Base-by-base conservation (phyloP, 2,888 invertebrate genomes). In the Cheilosia vulpina region DNA sequence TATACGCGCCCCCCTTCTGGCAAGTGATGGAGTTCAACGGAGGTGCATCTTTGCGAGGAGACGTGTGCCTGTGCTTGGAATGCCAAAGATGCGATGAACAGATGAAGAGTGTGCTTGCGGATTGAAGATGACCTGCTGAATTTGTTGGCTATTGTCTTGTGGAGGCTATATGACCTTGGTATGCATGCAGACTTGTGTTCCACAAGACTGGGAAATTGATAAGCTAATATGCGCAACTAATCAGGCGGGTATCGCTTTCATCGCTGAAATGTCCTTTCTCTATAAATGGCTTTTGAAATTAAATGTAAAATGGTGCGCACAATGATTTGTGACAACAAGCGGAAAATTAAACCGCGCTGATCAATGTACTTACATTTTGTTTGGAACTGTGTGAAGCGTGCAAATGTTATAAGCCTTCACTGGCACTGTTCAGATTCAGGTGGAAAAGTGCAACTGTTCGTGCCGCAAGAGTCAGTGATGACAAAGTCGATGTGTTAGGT, bases 141-240 rank as follows among this genome's bases (percentile, higher is more conserved):
- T 68, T 5, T 19, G 15, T 38, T 57, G 68, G 11, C 57, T 50
- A 81, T 81, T 69, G 65, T 63, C 31, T 78, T 43, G 13, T 13
- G 24, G 7, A 19, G 17, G 2, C 13, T 50, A 24, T 1, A 7
- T 17, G 65, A 47, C 66, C 62, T 62, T 73, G 73, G 47, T 41
- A 43, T 66, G 21, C 43, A 19, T 66, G 21, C 34, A 19, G 52
- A 21, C 38, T 47, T 47, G 24, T n/a, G n/a, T 34, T 63, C 9
- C 53, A n/a, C 50, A 38, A 38, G 50, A 38, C 4, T 58, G 19
- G 31, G 17, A 27, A 57, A 57, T 69, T 69, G 47, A 27, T 55
- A 9, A 24, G 34, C 43, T 43, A 50, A 47, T 21, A 21, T 57
- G 38, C 21, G 6, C 31, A 27, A 9, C 27, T 38, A 45, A 53